Percentiles rank a stretch among this genome's conserved stretches.
Evolutionary conservation across 2,888 invertebrate genomes (phyloP).

Genomic region (Habroteleia sp.): DNA sequence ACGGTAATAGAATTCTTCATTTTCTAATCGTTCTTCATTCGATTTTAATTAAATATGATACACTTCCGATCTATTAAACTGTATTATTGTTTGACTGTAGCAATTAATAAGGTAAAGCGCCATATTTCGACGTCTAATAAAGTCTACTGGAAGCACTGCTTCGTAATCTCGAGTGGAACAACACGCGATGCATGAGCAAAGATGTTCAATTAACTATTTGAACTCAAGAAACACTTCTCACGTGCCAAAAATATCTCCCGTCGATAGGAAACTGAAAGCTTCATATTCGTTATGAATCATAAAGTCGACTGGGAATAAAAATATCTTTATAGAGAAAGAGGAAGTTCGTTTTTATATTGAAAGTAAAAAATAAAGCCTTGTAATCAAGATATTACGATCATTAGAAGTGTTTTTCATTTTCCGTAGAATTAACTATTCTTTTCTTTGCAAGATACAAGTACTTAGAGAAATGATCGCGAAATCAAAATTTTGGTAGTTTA

Average conservation of each 20-base stretch:
- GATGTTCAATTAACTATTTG: conserved; percentile 55
- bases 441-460: no score
- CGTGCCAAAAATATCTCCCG: conserved; percentile 56
- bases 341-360: conserved; percentile 1
- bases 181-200: conserved; percentile 50
- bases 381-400: no score
- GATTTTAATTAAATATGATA: no score
- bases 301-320: conserved; percentile 9
- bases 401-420: no score
- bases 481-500: no score
- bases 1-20: no score
- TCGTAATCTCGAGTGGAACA: conserved; percentile 60
- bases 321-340: conserved; percentile 1
- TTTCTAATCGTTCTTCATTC: no score
- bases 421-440: no score
- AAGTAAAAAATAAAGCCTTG: no score
- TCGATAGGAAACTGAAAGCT: conserved; percentile 9
- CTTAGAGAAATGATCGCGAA: no score
- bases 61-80: no score
- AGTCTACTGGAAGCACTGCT: conserved; percentile 42
- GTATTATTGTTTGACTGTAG: not conserved
- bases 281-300: conserved; percentile 28
- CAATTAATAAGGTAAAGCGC: conserved; percentile 16
- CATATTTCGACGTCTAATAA: conserved; percentile 53
- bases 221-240: conserved; percentile 55